These are phyloP conservation scores for Tetragonula carbonaria DNA, from an alignment of 2,888 invertebrate genomes.

Conservation along the genomic window DNA sequence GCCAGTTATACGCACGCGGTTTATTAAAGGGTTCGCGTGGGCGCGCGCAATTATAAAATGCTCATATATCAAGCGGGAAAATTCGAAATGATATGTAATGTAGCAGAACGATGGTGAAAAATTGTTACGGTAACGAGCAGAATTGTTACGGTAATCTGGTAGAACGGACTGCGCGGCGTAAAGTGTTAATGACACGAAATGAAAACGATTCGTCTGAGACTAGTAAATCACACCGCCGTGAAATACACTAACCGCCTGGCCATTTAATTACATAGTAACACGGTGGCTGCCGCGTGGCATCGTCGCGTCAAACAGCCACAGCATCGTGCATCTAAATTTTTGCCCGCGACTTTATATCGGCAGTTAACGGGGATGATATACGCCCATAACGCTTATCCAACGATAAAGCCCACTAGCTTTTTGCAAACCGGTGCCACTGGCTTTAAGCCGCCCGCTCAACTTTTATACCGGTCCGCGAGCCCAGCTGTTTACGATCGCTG, in stretches of 20 bases:
- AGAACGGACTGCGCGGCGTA: constrained; percentile 35
- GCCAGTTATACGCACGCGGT: no score
- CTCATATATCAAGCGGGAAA: background rate
- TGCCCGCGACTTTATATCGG: constrained; percentile 66
- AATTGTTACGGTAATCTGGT: constrained; percentile 26
- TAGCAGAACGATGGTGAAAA: constrained; percentile 64
- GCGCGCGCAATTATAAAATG: background rate
- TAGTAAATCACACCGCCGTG: constrained; percentile 50
- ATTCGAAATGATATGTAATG: constrained; percentile 53
- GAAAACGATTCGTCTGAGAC: constrained; percentile 54
- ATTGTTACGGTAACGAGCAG: constrained; percentile 49
- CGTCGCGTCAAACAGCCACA: background rate
- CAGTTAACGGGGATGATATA: constrained; percentile 69
- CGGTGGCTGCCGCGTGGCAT: background rate
- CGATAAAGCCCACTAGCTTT: constrained; percentile 47
- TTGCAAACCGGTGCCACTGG: constrained; percentile 42
- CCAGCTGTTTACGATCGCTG: constrained; percentile 67
- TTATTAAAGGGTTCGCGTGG: background rate
- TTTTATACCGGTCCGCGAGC: constrained; percentile 65
- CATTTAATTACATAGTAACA: constrained; percentile 59
- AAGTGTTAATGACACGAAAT: constrained; percentile 66
- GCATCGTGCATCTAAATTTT: constrained; percentile 48
- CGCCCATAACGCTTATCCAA: constrained; percentile 61
- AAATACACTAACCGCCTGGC: constrained; percentile 33
- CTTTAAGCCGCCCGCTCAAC: constrained; percentile 54